Evolutionary conservation across 2,888 invertebrate species (phyloP), one percentile per base, ranked within the genome.

Genomic region (Plebejus melissa): DNA sequence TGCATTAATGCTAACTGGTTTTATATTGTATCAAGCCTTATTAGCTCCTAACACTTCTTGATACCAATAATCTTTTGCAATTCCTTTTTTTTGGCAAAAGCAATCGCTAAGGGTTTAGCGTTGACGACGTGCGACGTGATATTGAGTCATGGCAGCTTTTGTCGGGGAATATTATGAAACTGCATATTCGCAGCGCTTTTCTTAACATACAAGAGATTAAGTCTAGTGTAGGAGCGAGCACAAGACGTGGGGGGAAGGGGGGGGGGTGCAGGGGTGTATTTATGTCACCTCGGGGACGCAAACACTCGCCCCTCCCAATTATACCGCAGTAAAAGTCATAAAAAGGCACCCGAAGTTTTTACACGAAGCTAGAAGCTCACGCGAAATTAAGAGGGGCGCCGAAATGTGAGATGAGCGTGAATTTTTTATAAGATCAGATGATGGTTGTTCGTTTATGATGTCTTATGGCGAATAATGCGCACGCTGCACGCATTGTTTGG

Each of bases 281-380:
- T 93, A 93, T 93, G 93, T 93, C 93, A 93, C 93, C 93, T 93
- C 89, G 84, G 93, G 93, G 93, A 93, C 91, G 86, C 87, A 82
- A 86, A 85, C 87, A 87, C 88, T 90, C 91, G 88, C 91, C 91
- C 93, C 93, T 90, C 93, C 93, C 93, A 93, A 93, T 93, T 93
- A 93, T 93, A 93, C 93, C 93, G 92, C 93, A 93, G 93, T 93
- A 93, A 93, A 93, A 93, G 93, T 93, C 93, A 93, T 93, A 93
- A 93, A 93, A 93, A 93, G 93, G 91, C 92, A 93, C 92, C 93
- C 93, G 91, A 93, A 93, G 93, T 93, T 93, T 93, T 93, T 93
- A 93, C 92, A 92, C 91, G 91, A 89, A 90, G 88, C 90, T 88
- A 92, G 92, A 88, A 90, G 87, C 91, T 88, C 91, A 90, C 90